A percentile compares a stretch with the other conserved stretches of the same genome.
Conservation (phyloP, 2,113 vertebrate species). For the Stegostoma tigrinum region DNA sequence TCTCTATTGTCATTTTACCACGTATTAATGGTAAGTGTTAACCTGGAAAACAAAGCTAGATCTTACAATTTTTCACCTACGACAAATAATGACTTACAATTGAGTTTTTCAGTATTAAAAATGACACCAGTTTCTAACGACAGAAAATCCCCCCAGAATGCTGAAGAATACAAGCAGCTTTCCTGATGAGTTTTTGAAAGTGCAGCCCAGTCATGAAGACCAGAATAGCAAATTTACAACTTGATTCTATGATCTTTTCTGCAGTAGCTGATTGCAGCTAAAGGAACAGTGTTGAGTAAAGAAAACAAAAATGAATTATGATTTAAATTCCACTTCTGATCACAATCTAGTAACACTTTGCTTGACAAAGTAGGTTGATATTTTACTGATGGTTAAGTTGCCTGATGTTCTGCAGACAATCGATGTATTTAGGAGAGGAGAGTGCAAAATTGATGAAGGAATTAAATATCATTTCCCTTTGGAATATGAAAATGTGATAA, state of each 20-base stretch:
- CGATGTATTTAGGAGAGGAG: background rate
- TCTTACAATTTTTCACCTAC: background rate
- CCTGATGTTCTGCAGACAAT: background rate
- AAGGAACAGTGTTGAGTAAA: background rate
- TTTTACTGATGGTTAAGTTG: background rate
- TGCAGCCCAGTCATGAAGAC: background rate
- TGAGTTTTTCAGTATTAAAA: background rate
- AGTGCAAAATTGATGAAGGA: background rate
- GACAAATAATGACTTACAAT: background rate
- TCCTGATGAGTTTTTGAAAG: background rate
- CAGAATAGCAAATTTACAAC: background rate
- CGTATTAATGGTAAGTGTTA: slow-evolving; percentile 3
- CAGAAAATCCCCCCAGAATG: background rate
- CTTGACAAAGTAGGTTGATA: background rate
- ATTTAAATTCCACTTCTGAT: background rate
- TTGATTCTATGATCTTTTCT: background rate
- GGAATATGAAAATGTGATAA: background rate
- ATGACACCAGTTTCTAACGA: background rate
- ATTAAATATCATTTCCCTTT: background rate
- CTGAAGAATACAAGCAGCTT: background rate
- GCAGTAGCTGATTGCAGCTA: background rate
- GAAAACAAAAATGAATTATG: background rate
- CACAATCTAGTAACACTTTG: background rate
- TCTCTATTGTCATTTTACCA: slow-evolving; percentile 28
- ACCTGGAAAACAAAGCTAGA: background rate